These are phyloP conservation scores for Epistrophe eligans DNA, from an alignment of 2,888 invertebrate species.

Conservation along the genomic window DNA sequence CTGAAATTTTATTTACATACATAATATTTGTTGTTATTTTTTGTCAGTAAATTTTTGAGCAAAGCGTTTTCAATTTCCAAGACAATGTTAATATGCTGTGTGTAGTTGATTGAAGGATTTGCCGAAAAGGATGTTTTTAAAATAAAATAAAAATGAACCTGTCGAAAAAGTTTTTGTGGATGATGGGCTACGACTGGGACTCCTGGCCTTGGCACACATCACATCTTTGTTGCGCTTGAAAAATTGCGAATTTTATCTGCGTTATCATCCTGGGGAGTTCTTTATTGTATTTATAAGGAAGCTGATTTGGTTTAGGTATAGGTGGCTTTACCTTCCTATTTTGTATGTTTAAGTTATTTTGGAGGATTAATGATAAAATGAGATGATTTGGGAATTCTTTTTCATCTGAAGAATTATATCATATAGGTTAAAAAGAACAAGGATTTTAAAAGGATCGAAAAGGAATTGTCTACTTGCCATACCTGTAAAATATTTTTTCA, in stretches of 20 bases:
- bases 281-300: neutral
- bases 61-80: constrained; percentile 63
- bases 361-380: constrained; percentile 51
- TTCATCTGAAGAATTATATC: neutral
- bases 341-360: constrained; percentile 24
- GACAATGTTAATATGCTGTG: constrained; percentile 52
- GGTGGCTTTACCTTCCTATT: neutral
- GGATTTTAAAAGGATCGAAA: neutral
- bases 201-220: neutral
- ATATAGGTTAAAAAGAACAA: neutral
- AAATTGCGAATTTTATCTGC: constrained; percentile 31
- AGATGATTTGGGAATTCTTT: constrained; percentile 38
- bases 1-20: constrained; percentile 33
- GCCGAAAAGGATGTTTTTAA: constrained; percentile 24
- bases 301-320: constrained; percentile 40
- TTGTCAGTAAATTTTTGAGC: constrained; percentile 19
- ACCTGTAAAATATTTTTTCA: too few relatives aligned
- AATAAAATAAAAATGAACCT: constrained; percentile 17
- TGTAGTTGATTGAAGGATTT: constrained; percentile 72
- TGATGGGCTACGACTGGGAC: too few relatives aligned
- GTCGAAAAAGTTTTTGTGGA: constrained; percentile 13
- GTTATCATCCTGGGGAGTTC: constrained; percentile 17
- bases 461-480: neutral
- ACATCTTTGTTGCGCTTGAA: constrained; percentile 21
- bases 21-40: neutral